These are phyloP conservation scores for Sinhomidia bicolor DNA, from an alignment of 2,888 invertebrate species.

Conservation along the genomic window DNA sequence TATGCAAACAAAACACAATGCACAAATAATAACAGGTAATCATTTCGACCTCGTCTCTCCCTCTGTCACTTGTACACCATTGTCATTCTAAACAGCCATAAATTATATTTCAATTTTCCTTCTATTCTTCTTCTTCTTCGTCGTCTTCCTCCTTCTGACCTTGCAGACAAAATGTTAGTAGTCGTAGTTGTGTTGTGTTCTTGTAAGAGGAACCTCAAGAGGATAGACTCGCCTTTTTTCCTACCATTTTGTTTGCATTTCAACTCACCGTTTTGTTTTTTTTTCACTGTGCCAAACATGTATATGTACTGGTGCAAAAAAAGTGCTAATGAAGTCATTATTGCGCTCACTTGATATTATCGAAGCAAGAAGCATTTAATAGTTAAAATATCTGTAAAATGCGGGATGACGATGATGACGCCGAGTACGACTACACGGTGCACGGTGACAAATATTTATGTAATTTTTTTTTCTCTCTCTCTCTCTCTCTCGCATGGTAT, in stretches of 20 bases:
- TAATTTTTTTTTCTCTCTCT: too few relatives aligned
- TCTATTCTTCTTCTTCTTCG: background rate
- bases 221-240: background rate
- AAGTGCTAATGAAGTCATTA: background rate
- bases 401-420: too few relatives aligned
- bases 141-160: background rate
- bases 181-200: background rate
- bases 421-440: too few relatives aligned
- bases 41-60: background rate
- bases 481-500: too few relatives aligned
- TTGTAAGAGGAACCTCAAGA: background rate
- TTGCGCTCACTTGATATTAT: too few relatives aligned
- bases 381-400: too few relatives aligned
- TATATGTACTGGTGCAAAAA: background rate
- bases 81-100: background rate
- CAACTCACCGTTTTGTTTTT: too few relatives aligned
- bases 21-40: background rate
- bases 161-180: background rate
- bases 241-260: background rate
- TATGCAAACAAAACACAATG: too few relatives aligned
- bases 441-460: too few relatives aligned
- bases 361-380: too few relatives aligned
- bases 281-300: background rate
- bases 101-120: conserved; percentile 18
- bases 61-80: too few relatives aligned